A percentile compares a stretch with the other conserved stretches of the same genome.
These are phyloP conservation scores for Parapsyche elsis DNA, from an alignment of 1,140 invertebrate genomes.

Conservation along the genomic window DNA sequence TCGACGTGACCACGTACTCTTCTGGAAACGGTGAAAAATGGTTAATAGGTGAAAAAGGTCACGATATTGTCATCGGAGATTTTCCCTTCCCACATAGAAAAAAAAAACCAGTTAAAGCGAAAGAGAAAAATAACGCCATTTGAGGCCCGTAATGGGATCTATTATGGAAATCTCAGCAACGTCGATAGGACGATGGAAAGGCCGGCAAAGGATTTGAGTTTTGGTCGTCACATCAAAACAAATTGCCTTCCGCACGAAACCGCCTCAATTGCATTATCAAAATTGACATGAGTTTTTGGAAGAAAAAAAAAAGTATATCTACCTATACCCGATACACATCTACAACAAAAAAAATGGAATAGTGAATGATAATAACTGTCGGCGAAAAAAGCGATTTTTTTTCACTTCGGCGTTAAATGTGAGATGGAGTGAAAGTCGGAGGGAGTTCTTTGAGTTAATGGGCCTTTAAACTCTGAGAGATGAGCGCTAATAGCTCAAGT, in stretches of 20 bases:
- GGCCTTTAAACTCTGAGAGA: conserved; percentile 20
- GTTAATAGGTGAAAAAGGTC: conserved; percentile 25
- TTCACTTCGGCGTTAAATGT: no score
- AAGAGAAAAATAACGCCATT: conserved; percentile 22
- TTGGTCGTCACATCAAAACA: conserved; percentile 28
- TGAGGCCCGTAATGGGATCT: conserved; percentile 11
- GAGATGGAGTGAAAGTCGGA: neutral
- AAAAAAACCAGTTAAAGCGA: conserved; percentile 13
- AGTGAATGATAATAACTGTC: no score
- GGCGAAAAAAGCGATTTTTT: no score
- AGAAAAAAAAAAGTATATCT: no score
- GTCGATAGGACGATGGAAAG: conserved; percentile 15
- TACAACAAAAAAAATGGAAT: no score
- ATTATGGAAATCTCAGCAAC: conserved; percentile 22
- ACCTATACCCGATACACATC: no score
- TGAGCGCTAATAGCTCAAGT: conserved; percentile 41
- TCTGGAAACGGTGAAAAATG: conserved; percentile 16
- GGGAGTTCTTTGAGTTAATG: conserved; percentile 16
- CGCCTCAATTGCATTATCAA: conserved; percentile 5
- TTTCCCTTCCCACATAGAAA: conserved; percentile 3
- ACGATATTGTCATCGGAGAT: conserved; percentile 16
- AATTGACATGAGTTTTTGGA: neutral
- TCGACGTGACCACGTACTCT: neutral
- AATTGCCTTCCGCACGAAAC: conserved; percentile 4
- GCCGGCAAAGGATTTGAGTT: neutral